phyloP scores from a whole-genome alignment of 2,888 invertebrate genomes.

The Leptopilina drosophilae region DNA sequence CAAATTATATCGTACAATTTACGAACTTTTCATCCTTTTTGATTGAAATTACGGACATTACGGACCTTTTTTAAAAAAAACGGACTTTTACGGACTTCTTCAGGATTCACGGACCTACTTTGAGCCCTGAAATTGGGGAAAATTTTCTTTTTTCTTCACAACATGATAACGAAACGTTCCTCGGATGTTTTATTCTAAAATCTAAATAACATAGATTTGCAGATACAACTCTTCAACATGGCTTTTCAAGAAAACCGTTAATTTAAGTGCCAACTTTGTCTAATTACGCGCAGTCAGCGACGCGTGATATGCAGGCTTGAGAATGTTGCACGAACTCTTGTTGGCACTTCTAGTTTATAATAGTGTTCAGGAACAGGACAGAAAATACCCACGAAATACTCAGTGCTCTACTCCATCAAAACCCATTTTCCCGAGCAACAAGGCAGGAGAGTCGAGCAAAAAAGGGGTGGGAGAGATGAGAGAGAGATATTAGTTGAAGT shows the following conservation, averaged over 20 bases:
- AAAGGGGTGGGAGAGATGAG: conserved; percentile 46
- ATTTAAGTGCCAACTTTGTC: conserved; percentile 35
- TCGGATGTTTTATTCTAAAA: not conserved
- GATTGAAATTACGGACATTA: too few relatives aligned
- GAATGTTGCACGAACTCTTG: conserved; percentile 39
- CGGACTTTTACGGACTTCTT: too few relatives aligned
- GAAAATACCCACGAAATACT: conserved; percentile 45
- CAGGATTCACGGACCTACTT: too few relatives aligned
- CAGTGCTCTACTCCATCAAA: conserved; percentile 48
- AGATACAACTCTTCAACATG: conserved; percentile 4
- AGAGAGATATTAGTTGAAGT: conserved; percentile 65
- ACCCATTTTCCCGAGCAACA: conserved; percentile 51
- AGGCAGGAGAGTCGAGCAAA: conserved; percentile 44
- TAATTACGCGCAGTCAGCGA: conserved; percentile 36
- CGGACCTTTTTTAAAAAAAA: too few relatives aligned
- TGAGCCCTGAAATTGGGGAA: too few relatives aligned
- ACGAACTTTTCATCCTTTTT: too few relatives aligned
- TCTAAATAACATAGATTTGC: not conserved
- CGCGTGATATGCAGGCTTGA: conserved; percentile 33
- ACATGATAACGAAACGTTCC: too few relatives aligned
- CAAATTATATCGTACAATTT: too few relatives aligned
- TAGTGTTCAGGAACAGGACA: conserved; percentile 47
- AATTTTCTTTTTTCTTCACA: too few relatives aligned
- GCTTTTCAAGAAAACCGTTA: conserved; percentile 25
- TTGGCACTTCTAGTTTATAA: conserved; percentile 33